Base-by-base conservation (phyloP, 2,797 vertebrate species). In the Phoeniculus purpureus region DNA sequence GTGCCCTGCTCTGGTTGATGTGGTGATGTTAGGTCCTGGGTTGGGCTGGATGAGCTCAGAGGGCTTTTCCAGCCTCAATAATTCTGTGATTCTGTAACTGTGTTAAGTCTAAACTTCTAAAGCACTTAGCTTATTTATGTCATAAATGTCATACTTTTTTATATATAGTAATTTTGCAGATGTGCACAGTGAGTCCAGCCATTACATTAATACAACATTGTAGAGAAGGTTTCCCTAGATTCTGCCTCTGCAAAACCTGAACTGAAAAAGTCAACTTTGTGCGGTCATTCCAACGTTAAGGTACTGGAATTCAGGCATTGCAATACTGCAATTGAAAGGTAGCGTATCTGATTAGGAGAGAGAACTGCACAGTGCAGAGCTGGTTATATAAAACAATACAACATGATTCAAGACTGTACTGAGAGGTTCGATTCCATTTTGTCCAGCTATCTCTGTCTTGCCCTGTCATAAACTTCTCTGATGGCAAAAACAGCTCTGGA, bases 241-340 rank as follows among this genome's bases (percentile, higher is more conserved):
- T 94, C 45, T 87, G 32, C 45, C 32, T 87, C 60, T 67, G 65
- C 25, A 64, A 85, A 61, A 85, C 60, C 20, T 13, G 50, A 40
- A 23, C 47, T 18, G 8, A 19, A 7, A 12, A 32, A 29, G 18
- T 29, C 1, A 1, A 67, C n/a, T 74, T 2, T 1, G 4, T 19
- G 20, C 45, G 61, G 64, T 68, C 9, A 19, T n/a, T 64, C 21
- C 17, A 72, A 31, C 10, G 77, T 87, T 74, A n/a, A 89, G 82
- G 47, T 66, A 52, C 15, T 20, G 16, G 47, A 85, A 78, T 75
- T 85, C n/a, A 26, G 7, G 47, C 77, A 82, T 85, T 67, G 29
- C 17, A 43, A n/a, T 17, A 37, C 27, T 32, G 23, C n/a, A 52
- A 23, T 23, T 20, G 3, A 77, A 87, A 74, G 14, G 22, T 70